phyloP scores from a whole-genome alignment of 2,888 invertebrate species.

The Dermolepida albohirtum region DNA sequence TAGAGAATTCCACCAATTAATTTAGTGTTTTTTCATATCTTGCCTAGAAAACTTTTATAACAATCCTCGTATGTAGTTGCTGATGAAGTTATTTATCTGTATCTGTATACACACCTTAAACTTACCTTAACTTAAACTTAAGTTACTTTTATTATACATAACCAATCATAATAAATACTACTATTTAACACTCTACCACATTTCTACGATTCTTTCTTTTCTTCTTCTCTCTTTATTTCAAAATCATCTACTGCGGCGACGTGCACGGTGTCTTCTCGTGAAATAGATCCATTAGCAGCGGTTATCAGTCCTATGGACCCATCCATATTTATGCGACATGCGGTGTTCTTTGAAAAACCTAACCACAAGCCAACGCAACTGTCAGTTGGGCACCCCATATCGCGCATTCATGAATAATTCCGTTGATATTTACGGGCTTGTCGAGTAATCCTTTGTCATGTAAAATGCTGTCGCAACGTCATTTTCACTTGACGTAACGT shows the following conservation, averaged over 20 bases:
- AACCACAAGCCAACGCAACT: conserved; percentile 63
- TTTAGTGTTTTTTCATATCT: too few relatives aligned
- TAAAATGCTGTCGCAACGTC: conserved; percentile 67
- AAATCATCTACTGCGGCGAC: neutral
- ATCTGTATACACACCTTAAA: too few relatives aligned
- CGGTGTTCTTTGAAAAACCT: conserved; percentile 63
- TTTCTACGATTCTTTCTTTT: too few relatives aligned
- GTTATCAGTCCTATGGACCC: conserved; percentile 46
- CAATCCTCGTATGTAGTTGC: too few relatives aligned
- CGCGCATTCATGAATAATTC: conserved; percentile 67
- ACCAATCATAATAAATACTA: too few relatives aligned
- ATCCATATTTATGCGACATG: conserved; percentile 61
- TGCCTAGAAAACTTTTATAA: too few relatives aligned
- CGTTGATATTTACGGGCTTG: conserved; percentile 67
- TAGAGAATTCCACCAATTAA: too few relatives aligned
- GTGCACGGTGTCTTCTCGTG: conserved; percentile 40
- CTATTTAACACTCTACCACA: too few relatives aligned
- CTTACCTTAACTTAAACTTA: too few relatives aligned
- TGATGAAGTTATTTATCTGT: too few relatives aligned
- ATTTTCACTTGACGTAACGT: conserved; percentile 65
- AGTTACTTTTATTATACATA: too few relatives aligned
- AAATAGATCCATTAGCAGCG: conserved; percentile 51
- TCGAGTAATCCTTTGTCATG: conserved; percentile 67
- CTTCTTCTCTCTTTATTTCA: too few relatives aligned
- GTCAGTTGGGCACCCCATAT: conserved; percentile 62